Conservation (phyloP, 2,888 invertebrate species). For the Epistrophella euchroma region DNA sequence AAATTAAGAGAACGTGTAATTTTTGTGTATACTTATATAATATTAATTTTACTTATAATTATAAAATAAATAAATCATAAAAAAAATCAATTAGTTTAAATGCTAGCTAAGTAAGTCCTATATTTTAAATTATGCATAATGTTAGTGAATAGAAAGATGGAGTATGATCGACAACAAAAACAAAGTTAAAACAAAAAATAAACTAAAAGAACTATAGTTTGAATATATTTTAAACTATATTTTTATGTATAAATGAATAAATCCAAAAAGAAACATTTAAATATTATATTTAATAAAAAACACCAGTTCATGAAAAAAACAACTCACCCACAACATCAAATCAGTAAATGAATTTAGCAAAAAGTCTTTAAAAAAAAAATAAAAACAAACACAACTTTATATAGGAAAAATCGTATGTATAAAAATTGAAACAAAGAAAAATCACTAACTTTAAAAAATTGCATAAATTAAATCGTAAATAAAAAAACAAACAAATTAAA, state of each 20-base stretch:
- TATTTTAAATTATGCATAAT: slow-evolving; percentile 74
- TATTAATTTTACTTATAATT: slow-evolving; percentile 78
- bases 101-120: slow-evolving; percentile 72
- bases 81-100: slow-evolving; percentile 74
- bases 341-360: slow-evolving; percentile 67
- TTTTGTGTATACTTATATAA: slow-evolving; percentile 77
- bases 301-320: slow-evolving; percentile 43
- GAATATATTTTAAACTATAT: slow-evolving; percentile 68
- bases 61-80: slow-evolving; percentile 79
- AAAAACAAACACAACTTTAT: slow-evolving; percentile 42
- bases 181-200: slow-evolving; percentile 15
- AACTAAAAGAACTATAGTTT: slow-evolving; percentile 54
- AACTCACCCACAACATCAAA: slow-evolving; percentile 61
- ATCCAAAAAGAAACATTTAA: slow-evolving; percentile 72
- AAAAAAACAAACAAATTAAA: slow-evolving; percentile 73
- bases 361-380: slow-evolving; percentile 44
- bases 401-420: slow-evolving; percentile 62
- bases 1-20: slow-evolving; percentile 77
- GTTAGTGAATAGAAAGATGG: slow-evolving; percentile 67
- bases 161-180: slow-evolving; percentile 57
- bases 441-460: slow-evolving; percentile 59
- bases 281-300: slow-evolving; percentile 54
- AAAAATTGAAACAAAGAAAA: slow-evolving; percentile 46
- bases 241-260: slow-evolving; percentile 69
- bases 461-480: slow-evolving; percentile 45